phyloP scores from a whole-genome alignment of 2,113 vertebrate species.

The Neogale vison region DNA sequence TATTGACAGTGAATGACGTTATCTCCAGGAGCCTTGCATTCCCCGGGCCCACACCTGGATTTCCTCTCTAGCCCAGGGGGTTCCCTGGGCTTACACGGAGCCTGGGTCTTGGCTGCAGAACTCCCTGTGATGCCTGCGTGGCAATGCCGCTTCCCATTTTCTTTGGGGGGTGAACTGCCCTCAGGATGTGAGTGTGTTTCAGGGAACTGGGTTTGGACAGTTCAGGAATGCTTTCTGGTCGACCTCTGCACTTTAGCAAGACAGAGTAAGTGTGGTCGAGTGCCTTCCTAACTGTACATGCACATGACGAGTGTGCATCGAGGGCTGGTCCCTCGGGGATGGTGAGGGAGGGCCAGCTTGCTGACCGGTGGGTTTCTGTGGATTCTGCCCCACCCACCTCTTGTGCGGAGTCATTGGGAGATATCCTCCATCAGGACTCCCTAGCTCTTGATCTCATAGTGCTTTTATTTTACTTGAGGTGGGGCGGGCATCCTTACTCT shows the following conservation, averaged over 20 bases:
- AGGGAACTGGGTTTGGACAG: background rate
- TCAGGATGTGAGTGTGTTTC: background rate
- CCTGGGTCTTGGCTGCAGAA: background rate
- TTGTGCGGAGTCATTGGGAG: accelerated
- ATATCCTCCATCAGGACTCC: accelerated
- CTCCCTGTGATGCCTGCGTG: background rate
- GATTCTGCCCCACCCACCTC: background rate
- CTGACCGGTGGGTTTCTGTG: background rate
- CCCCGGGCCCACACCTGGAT: background rate
- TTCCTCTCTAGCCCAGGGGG: background rate
- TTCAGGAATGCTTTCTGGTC: background rate
- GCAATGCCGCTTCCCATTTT: background rate
- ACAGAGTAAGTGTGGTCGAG: background rate
- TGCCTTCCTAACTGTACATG: background rate
- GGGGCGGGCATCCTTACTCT: background rate
- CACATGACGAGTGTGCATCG: background rate
- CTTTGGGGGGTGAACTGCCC: background rate
- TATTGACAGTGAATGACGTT: background rate
- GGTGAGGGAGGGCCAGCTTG: background rate
- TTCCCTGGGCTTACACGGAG: background rate
- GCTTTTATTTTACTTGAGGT: background rate
- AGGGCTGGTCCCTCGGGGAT: background rate
- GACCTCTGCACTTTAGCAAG: background rate
- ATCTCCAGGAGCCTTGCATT: background rate
- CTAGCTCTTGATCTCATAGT: background rate